A percentile compares a stretch with the other conserved stretches of the same genome.
Evolutionary conservation across 2,113 vertebrate genomes (phyloP).

Genomic region (Atrichornis clamosus): DNA sequence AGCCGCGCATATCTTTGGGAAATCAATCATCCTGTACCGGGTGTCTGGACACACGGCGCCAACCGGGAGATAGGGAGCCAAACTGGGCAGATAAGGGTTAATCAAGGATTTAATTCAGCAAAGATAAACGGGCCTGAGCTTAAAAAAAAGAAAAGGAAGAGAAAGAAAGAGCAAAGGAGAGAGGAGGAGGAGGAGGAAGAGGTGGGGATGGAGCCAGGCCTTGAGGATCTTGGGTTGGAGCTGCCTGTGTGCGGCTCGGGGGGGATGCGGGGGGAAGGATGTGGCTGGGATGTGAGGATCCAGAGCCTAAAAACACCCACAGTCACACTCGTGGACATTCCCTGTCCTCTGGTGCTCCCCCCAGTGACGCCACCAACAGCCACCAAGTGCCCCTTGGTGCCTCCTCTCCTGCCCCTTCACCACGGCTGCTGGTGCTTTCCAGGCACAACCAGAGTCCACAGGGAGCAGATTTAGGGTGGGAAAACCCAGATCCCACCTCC

Average conservation of each 20-base stretch:
- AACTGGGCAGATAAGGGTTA: slow-evolving; percentile 85
- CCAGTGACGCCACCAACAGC: not conserved
- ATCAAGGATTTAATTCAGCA: slow-evolving; percentile 80
- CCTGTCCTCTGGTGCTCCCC: not conserved
- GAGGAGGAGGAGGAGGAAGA: not conserved
- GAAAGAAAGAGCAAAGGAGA: not conserved
- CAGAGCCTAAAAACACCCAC: not conserved
- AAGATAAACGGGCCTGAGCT: slow-evolving; percentile 72
- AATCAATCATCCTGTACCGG: slow-evolving; percentile 96
- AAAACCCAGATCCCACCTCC: not conserved
- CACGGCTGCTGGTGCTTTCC: rapidly evolving
- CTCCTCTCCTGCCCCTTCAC: not conserved
- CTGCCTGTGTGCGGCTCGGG: rapidly evolving
- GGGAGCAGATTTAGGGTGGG: not conserved
- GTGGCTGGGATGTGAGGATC: not conserved
- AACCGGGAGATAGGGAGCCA: slow-evolving; percentile 86
- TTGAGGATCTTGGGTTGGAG: not conserved
- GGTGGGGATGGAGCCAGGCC: not conserved
- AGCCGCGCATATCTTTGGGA: slow-evolving; percentile 87
- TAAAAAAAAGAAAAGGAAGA: not conserved
- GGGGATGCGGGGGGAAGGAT: not conserved
- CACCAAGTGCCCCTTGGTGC: not conserved
- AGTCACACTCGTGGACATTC: not conserved
- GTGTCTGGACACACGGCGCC: slow-evolving; percentile 97
- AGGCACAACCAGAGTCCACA: not conserved